Conservation (phyloP, 2,888 invertebrate species). For the Leptinotarsa juncta region DNA sequence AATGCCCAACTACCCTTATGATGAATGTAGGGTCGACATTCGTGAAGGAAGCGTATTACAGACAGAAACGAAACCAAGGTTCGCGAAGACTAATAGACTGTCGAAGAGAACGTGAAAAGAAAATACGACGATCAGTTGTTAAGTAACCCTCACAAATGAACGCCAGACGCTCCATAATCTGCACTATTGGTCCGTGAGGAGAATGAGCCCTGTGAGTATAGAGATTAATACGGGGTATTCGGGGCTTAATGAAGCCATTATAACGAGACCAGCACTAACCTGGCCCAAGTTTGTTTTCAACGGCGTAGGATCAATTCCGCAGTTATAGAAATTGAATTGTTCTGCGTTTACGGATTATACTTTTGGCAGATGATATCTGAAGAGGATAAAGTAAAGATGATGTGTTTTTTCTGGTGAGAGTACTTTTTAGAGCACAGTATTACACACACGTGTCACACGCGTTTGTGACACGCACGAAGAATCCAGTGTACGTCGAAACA, state of each 20-base stretch:
- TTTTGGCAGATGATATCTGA: too few species aligned
- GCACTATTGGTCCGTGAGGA: slow-evolving; percentile 1
- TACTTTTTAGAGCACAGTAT: too few species aligned
- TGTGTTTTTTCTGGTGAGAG: too few species aligned
- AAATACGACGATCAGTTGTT: slow-evolving; percentile 5
- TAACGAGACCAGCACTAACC: slow-evolving; percentile 9
- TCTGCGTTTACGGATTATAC: too few species aligned
- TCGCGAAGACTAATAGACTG: background rate
- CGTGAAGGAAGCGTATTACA: background rate
- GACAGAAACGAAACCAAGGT: background rate
- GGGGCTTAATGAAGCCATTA: slow-evolving; percentile 1
- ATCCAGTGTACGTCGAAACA: too few species aligned
- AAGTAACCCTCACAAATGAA: slow-evolving; percentile 11
- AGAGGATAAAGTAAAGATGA: too few species aligned
- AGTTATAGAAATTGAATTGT: too few species aligned
- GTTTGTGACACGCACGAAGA: too few species aligned
- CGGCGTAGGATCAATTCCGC: slow-evolving; percentile 12
- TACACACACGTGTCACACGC: too few species aligned
- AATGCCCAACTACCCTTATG: too few species aligned
- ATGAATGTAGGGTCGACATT: too few species aligned
- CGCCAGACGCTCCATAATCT: slow-evolving; percentile 10
- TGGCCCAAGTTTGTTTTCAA: slow-evolving; percentile 4
- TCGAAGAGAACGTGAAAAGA: background rate
- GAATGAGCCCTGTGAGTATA: background rate
- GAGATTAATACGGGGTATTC: slow-evolving; percentile 6